Conservation (phyloP, 2,888 invertebrate species). For the Brenthis ino region DNA sequence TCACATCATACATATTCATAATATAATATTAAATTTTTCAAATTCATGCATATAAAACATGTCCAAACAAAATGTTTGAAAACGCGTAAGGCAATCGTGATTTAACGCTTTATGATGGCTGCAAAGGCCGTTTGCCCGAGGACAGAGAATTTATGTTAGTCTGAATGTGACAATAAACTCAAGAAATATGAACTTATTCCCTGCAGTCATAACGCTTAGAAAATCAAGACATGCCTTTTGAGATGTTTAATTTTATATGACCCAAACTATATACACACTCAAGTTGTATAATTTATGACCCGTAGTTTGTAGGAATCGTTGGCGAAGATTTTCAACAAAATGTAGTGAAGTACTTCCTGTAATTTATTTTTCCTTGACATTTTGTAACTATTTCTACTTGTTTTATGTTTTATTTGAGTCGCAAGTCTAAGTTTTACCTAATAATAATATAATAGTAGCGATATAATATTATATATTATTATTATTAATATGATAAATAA, state of each 20-base stretch:
- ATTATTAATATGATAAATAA: too few species aligned
- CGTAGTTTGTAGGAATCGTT: slow-evolving; percentile 21
- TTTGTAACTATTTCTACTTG: slow-evolving; percentile 19
- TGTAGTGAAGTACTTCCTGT: slow-evolving; percentile 21
- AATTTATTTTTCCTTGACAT: slow-evolving; percentile 20
- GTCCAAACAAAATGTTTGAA: slow-evolving; percentile 27
- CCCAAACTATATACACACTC: slow-evolving; percentile 17
- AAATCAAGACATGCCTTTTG: slow-evolving; percentile 37
- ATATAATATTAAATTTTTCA: neutral
- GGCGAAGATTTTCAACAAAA: slow-evolving; percentile 22
- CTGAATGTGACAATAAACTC: slow-evolving; percentile 55
- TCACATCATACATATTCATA: too few species aligned
- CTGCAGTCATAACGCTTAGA: slow-evolving; percentile 45
- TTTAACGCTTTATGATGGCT: slow-evolving; percentile 64
- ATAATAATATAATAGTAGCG: neutral
- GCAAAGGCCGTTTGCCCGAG: slow-evolving; percentile 58
- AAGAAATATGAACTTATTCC: slow-evolving; percentile 47
- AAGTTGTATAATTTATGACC: slow-evolving; percentile 20
- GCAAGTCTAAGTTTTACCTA: neutral
- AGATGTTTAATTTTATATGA: slow-evolving; percentile 39
- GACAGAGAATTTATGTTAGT: slow-evolving; percentile 54
- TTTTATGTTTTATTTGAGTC: slow-evolving; percentile 18
- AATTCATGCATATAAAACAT: slow-evolving; percentile 15
- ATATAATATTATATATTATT: too few species aligned
- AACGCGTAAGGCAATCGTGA: slow-evolving; percentile 53